These are phyloP conservation scores for Diorhabda carinulata DNA, from an alignment of 1,140 invertebrate species.

Conservation along the genomic window DNA sequence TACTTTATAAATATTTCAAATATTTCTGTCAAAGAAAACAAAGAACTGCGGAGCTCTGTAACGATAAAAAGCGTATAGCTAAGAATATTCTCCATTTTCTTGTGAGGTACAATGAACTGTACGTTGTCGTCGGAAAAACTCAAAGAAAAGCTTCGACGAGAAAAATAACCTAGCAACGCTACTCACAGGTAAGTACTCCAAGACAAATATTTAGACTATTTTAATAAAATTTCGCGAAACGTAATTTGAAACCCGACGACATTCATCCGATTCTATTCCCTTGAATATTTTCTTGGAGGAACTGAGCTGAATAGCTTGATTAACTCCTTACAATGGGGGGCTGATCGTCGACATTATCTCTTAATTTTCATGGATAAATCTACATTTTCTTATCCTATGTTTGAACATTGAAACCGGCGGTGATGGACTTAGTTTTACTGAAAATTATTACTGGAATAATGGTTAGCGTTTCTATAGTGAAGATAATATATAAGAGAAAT, in stretches of 20 bases:
- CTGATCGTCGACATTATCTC: constrained; percentile 6
- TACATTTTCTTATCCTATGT: not conserved
- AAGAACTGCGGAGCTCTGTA: too few species aligned
- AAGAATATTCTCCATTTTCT: not conserved
- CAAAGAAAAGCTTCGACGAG: not conserved
- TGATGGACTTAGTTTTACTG: not conserved
- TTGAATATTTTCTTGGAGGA: constrained; percentile 3
- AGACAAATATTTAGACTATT: not conserved
- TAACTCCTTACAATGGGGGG: constrained; percentile 7
- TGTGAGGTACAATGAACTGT: not conserved
- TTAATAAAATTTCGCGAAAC: not conserved
- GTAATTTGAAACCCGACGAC: not conserved
- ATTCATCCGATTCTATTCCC: constrained; percentile 10
- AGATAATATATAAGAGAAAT: too few species aligned
- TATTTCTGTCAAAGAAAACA: too few species aligned
- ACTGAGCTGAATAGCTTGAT: constrained; percentile 5
- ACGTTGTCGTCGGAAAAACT: not conserved
- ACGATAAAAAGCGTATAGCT: too few species aligned
- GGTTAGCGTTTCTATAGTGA: too few species aligned
- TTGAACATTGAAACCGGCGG: not conserved
- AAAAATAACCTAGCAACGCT: not conserved
- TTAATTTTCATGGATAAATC: constrained; percentile 1
- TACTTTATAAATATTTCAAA: too few species aligned
- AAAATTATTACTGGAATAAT: too few species aligned
- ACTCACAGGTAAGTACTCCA: not conserved